Evolutionary conservation across 2,797 vertebrate genomes (phyloP).

Genomic region (Gambelia wislizenii): DNA sequence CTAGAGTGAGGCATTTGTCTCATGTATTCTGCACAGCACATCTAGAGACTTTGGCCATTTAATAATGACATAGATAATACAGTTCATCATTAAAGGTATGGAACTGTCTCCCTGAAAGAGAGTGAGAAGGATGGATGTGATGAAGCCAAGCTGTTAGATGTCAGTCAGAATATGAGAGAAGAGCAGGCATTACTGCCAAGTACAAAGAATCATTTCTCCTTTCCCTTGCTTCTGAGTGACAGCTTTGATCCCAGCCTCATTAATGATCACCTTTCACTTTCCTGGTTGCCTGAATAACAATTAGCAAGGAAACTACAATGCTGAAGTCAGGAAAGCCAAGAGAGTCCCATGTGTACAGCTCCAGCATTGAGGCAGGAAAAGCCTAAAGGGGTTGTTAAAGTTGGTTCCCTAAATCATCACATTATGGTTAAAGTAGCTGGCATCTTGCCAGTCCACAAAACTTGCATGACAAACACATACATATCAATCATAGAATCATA

Average conservation of each 20-base stretch:
- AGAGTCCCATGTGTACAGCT: neutral
- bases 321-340: neutral
- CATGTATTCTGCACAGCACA: neutral
- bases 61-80: neutral
- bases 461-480: neutral
- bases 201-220: neutral
- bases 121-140: neutral
- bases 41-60: neutral
- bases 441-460: neutral
- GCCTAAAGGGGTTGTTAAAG: neutral
- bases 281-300: neutral
- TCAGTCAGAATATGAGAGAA: neutral
- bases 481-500: too few species aligned
- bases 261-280: slow-evolving; percentile 31
- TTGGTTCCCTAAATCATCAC: neutral
- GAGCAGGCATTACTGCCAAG: neutral
- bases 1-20: neutral
- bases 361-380: neutral
- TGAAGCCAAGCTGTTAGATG: neutral
- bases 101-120: neutral
- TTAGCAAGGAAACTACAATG: neutral
- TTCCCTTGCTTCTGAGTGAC: slow-evolving; percentile 8
- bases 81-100: neutral
- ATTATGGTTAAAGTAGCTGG: neutral
- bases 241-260: neutral